Base-by-base conservation (phyloP, 2,888 invertebrate species). In the Oasisia sp. region DNA sequence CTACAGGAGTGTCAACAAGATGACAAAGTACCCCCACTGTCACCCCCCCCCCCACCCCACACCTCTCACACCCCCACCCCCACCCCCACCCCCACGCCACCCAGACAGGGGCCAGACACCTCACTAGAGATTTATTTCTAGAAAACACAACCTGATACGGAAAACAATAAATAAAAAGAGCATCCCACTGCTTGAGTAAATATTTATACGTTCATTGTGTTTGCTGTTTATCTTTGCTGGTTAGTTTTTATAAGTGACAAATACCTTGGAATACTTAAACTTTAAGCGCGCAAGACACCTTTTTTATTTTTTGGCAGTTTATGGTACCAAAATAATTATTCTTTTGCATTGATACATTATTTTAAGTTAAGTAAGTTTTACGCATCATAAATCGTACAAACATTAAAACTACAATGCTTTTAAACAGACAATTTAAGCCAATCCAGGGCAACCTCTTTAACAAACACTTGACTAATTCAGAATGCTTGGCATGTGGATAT, bases 111-210 rank as follows among this genome's bases (percentile, higher is more conserved):
- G 38, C 7, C 32, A 90, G 90, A n/a, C 90, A 90, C 90, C 90
- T 90, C 8, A 32, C 32, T 90, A 90, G 90, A 90, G 90, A 90
- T 90, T 90, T 90, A 90, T 90, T 90, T 90, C 90, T 90, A 90
- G 90, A 90, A 90, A 90, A 90, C 32, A 27, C 90, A 90, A 32
- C 90, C n/a, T n/a, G 32, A 90, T 32, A 90, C 90, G 14, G 27
- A 90, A 90, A 19, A 90, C 90, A 90, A 90, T 90, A 90, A 90
- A 90, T 90, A 90, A 90, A 90, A 90, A 11, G 27, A 90, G 27
- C 90, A 11, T 19, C 11, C 90, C 90, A 90, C 32, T 90, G 90
- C 90, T 90, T 32, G 7, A 32, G 32, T 90, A 7, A 32, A 90
- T 32, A 90, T 44, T 90, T 90, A 90, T 8, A 90, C n/a, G 90